Base-by-base conservation (phyloP, 2,113 vertebrate species). In the Vulpes ferrilata region DNA sequence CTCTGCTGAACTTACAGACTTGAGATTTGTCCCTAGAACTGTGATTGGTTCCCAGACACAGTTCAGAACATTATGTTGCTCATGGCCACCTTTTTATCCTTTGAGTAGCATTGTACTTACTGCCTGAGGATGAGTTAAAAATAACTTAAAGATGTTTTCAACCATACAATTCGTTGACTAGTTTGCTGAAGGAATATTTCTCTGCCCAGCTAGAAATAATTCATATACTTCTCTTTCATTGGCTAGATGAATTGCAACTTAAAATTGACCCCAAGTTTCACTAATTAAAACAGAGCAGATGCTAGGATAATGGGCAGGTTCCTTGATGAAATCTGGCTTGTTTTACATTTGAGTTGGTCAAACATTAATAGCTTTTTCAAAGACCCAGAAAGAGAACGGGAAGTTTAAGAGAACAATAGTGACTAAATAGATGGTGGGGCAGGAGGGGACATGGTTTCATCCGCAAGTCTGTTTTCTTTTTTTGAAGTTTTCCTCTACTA, bases 231-330 rank as follows among this genome's bases (percentile, higher is more conserved):
- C 17, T 91, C 15, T 86, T 87, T 55, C 57, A 51, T 87, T 82
- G 71, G n/a, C 76, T 62, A 64, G 74, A 96, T 89, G 60, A 79
- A 91, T 30, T 85, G 43, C 48, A 93, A 32, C 35, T 86, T 88
- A 81, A 67, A 96, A 87, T 93, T 88, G 65, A 88, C 35, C 81
- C 86, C 69, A 0, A 88, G 64, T 96, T 97, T 97, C 88, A 96
- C 62, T 73, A 83, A 96, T 95, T 90, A 38, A 95, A 97, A 88
- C 38, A 92, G 12, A 90, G 65, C 69, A 89, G 81, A 89, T 97
- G 86, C 88, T 93, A 90, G 88, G 0, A 3, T 89, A 60, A 97
- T 90, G 90, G 95, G 62, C 35, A 73, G 30, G 71, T 17, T 96
- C 93, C 27, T 96, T 94, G 78, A 94, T 86, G 55, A 93, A 89